Evolutionary conservation across 2,797 vertebrate genomes (phyloP).

Genomic region (Ctenopoma kingsleyae): DNA sequence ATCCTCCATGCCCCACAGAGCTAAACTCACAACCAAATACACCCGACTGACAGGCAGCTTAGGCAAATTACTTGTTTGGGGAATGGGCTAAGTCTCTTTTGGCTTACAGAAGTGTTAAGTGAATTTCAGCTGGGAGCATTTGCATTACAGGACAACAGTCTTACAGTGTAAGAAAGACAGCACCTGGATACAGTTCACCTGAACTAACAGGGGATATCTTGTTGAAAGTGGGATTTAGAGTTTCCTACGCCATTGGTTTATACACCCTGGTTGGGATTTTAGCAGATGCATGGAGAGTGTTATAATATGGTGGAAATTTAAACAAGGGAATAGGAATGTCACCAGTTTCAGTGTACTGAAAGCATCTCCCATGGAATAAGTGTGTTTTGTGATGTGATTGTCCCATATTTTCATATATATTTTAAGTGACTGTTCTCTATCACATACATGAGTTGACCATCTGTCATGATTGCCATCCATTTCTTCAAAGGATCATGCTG

Average conservation of each 20-base stretch:
- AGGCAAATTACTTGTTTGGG: slow-evolving; percentile 75
- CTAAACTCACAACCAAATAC: slow-evolving; percentile 79
- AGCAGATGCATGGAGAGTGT: slow-evolving; percentile 11
- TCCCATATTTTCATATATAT: slow-evolving; percentile 1
- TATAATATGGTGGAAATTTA: slow-evolving; percentile 23
- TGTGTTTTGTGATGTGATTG: not conserved
- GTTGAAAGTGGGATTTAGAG: slow-evolving; percentile 49
- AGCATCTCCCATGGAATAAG: slow-evolving; percentile 5
- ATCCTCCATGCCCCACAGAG: slow-evolving; percentile 74
- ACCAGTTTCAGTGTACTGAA: slow-evolving; percentile 5
- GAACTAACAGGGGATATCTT: slow-evolving; percentile 47
- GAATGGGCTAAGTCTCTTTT: slow-evolving; percentile 60
- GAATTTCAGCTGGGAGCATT: slow-evolving; percentile 67
- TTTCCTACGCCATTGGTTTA: slow-evolving; percentile 39
- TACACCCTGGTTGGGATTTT: slow-evolving; percentile 28
- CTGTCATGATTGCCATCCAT: not conserved
- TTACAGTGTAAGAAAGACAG: slow-evolving; percentile 67
- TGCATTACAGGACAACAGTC: slow-evolving; percentile 71
- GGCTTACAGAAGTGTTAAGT: slow-evolving; percentile 54
- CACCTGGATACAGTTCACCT: slow-evolving; percentile 68
- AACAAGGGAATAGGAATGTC: slow-evolving; percentile 7
- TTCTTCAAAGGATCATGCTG: not conserved
- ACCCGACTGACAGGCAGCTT: slow-evolving; percentile 72
- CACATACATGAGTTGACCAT: not conserved
- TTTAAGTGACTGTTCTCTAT: not conserved